Evolutionary conservation across 2,888 invertebrate genomes (phyloP), one percentile per base, ranked within the genome.

Genomic region (Nomada fucata): DNA sequence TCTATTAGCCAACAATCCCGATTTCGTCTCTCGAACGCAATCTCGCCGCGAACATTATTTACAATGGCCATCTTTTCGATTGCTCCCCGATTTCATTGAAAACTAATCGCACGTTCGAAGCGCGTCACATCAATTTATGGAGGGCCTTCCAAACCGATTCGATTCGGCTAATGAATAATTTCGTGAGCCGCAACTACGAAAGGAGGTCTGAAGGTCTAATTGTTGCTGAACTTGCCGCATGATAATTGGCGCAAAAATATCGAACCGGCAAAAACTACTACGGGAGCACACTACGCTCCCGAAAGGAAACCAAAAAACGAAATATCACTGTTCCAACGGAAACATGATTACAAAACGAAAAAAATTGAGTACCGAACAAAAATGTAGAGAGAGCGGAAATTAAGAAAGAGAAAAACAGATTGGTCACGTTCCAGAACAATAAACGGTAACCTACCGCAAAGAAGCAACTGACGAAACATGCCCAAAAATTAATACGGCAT

Each of bases 401-500:
- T 73, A 74, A 69, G 18, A 20, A 52, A 67, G 69, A 59, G 4
- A 72, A 76, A 26, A 53, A 64, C 13, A 64, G 64, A 61, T 52
- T 71, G 63, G 76, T 71, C 65, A 60, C 52, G 71, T 76, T 75
- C 59, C 84, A 86, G 80, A 79, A 71, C 71, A 72, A 60, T 85
- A 82, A 18, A 70, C 77, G 84, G 77, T 85, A 87, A 89, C 88
- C 89, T 90, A 91, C 90, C 91, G 90, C 88, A 89, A 88, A 85
- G 87, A 93, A 92, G 91, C 92, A 92, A 91, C 89, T 91, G 90
- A 91, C 91, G 90, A 90, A 91, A 92, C 92, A 92, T 93, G 93
- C 92, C 92, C 92, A 92, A 93, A 86, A 93, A 93, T 92, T 87
- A 91, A 92, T 92, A 90, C 90, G 93, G 91, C 92, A 93, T 93